These are phyloP conservation scores for Chiloscyllium plagiosum DNA, from an alignment of 2,113 vertebrate species.

Conservation along the genomic window DNA sequence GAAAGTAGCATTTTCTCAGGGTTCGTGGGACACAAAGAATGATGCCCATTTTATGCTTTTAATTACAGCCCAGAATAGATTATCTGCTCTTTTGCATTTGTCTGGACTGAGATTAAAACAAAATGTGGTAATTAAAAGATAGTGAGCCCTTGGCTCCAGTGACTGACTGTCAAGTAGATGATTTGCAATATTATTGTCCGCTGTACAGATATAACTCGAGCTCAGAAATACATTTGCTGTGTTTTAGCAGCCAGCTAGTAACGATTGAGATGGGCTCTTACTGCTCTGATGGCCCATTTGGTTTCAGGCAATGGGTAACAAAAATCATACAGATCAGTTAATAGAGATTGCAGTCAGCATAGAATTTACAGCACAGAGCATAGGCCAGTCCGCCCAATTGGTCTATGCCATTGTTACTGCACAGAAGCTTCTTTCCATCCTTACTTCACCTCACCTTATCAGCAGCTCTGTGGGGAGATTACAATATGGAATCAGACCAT, in stretches of 20 bases:
- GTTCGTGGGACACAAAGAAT: constrained; percentile 60
- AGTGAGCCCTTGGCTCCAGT: background rate
- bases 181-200: constrained; percentile 22
- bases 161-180: background rate
- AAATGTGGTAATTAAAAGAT: constrained; percentile 23
- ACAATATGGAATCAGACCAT: background rate
- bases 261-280: background rate
- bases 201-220: constrained; percentile 1
- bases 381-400: background rate
- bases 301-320: background rate
- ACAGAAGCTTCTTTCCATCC: background rate
- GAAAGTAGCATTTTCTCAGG: constrained; percentile 44
- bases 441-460: background rate
- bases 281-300: background rate
- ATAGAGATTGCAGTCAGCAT: background rate
- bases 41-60: constrained; percentile 69
- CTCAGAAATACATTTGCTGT: constrained; percentile 6
- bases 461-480: background rate
- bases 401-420: background rate
- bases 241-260: background rate
- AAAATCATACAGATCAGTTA: background rate
- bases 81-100: constrained; percentile 36
- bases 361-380: background rate
- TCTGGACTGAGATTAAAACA: constrained; percentile 40
- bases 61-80: constrained; percentile 56